Base-by-base conservation (phyloP, 2,888 invertebrate genomes). In the Callinectes sapidus region DNA sequence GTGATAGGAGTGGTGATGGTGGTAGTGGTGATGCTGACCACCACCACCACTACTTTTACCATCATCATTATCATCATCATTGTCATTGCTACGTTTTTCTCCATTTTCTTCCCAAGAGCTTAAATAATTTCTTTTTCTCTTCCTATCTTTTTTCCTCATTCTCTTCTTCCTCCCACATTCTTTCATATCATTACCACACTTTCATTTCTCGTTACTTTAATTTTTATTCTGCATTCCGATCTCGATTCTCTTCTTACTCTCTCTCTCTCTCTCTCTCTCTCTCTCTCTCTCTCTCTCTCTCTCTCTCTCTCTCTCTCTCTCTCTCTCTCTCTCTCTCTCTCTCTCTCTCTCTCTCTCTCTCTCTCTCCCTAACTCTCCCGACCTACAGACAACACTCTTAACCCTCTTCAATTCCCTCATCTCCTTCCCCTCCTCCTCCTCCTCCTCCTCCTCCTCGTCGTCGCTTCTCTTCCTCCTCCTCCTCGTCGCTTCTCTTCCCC, bases 391-490 rank as follows among this genome's bases (percentile, higher is more conserved):
- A n/a, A 28, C 71, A n/a, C 28, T 71, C 71, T 8, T 71, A 28
- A 28, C 2, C 71, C n/a, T 71, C n/a, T 28, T 23, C 87, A 16
- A n/a, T 28, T 48, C n/a, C 23, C 13, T 16, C 48, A 48, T 28
- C 54, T 48, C 32, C 87, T 35, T 48, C 87, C 48, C 10, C 28
- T 10, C 28, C 28, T 10, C 28, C 10, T 28, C 48, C n/a, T 54
- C 54, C 81, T 81, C 35, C 35, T 81, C 35, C 81, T 28, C 16
- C 14, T 10, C n/a, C 48, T 48, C 32, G n/a, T n/a, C n/a, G n/a
- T n/a, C n/a, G n/a, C n/a, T 54, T 13, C 71, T 77, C 71, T 32
- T 77, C 71, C 71, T 71, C 71, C 71, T 77, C 61, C 61, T 61
- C n/a, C 8, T 28, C 28, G 13, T 71, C 35, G 71, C 81, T 35